Percentiles rank a stretch among this genome's conserved stretches.
These are phyloP conservation scores for Zophobas morio DNA, from an alignment of 1,140 invertebrate genomes.

Conservation along the genomic window DNA sequence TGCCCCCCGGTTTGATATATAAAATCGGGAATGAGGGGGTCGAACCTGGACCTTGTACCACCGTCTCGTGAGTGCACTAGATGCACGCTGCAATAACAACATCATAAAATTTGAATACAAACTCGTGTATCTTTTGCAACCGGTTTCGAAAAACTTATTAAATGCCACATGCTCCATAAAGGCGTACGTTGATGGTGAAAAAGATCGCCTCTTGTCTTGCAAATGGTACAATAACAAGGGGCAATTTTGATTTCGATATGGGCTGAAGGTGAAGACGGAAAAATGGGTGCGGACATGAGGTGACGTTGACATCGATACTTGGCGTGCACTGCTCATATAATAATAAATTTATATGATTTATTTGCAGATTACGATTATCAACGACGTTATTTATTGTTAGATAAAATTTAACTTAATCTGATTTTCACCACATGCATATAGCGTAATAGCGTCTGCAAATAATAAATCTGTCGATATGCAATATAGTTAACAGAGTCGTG, in stretches of 20 bases:
- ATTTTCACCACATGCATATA: no score
- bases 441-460: no score
- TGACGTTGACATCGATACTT: no score
- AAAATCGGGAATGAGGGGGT: slow-evolving; percentile 39
- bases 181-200: slow-evolving; percentile 20
- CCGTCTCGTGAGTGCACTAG: slow-evolving; percentile 35
- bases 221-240: slow-evolving; percentile 31
- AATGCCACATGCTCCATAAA: slow-evolving; percentile 22
- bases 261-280: no score
- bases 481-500: no score
- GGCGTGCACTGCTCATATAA: no score
- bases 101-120: slow-evolving; percentile 52
- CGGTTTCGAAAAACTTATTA: slow-evolving; percentile 46
- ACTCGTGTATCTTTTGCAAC: slow-evolving; percentile 51
- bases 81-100: slow-evolving; percentile 48
- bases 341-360: no score
- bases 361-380: no score
- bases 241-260: slow-evolving; percentile 11
- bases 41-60: slow-evolving; percentile 11
- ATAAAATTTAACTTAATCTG: no score
- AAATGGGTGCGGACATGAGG: no score
- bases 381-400: no score
- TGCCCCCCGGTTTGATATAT: slow-evolving; percentile 11
- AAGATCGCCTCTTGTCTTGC: slow-evolving; percentile 18
- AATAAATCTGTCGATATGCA: no score